Percentiles rank a stretch among this genome's conserved stretches.
These are phyloP conservation scores for Catocala nupta DNA, from an alignment of 2,888 invertebrate species.

Conservation along the genomic window DNA sequence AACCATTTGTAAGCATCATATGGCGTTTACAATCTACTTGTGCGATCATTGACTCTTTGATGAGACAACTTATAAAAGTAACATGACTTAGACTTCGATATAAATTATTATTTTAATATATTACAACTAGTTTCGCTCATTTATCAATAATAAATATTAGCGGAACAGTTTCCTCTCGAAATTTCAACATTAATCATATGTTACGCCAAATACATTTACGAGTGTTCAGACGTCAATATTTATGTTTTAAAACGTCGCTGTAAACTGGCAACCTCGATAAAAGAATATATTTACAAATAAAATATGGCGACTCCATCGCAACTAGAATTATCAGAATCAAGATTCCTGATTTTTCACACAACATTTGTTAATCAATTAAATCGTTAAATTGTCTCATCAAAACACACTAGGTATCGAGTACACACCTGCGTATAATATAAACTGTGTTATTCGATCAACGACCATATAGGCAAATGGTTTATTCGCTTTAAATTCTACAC, in stretches of 20 bases:
- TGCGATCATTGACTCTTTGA: no score
- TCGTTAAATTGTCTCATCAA: conserved; percentile 32
- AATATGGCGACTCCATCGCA: conserved; percentile 27
- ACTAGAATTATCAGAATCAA: conserved; percentile 29
- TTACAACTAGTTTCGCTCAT: no score
- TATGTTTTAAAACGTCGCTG: background rate
- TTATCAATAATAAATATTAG: no score
- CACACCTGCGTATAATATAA: conserved; percentile 72
- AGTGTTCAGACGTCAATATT: conserved; percentile 3
- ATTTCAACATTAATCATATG: background rate
- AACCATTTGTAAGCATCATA: no score
- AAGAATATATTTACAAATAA: conserved; percentile 37
- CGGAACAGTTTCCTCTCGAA: background rate
- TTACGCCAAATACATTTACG: conserved; percentile 1
- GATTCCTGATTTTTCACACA: conserved; percentile 30
- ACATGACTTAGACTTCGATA: no score
- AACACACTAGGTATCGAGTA: conserved; percentile 63
- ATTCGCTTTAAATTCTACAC: conserved; percentile 61
- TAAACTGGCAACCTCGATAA: conserved; percentile 22
- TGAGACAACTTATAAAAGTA: no score
- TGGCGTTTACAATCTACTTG: no score
- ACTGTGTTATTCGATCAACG: conserved; percentile 66
- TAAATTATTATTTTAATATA: no score
- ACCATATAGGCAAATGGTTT: conserved; percentile 71
- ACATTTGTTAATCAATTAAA: conserved; percentile 4